Evolutionary conservation across 2,113 vertebrate genomes (phyloP).

Genomic region (Vidua chalybeata): DNA sequence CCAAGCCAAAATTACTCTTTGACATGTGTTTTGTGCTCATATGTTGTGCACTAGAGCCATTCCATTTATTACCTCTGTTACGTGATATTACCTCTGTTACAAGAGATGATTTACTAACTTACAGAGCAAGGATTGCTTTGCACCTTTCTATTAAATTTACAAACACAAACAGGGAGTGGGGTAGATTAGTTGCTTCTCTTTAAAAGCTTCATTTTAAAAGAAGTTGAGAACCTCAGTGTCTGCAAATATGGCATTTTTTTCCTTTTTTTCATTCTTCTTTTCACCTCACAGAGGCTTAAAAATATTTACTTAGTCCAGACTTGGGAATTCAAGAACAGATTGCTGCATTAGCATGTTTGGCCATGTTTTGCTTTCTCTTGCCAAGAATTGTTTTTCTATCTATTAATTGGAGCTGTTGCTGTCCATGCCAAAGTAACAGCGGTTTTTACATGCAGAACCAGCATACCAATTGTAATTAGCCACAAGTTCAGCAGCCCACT

Average conservation of each 20-base stretch:
- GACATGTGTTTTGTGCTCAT: background rate
- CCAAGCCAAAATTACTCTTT: background rate
- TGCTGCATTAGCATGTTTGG: constrained; percentile 16
- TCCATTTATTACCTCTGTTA: background rate
- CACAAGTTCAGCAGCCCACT: constrained; percentile 4
- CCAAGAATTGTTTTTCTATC: constrained; percentile 26
- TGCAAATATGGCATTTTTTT: background rate
- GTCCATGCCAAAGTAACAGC: constrained; percentile 31
- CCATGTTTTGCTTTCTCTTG: background rate
- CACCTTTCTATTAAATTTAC: background rate
- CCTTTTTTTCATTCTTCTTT: rapidly evolving
- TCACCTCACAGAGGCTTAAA: background rate
- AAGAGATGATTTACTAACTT: background rate
- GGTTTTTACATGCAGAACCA: constrained; percentile 44
- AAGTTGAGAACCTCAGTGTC: background rate
- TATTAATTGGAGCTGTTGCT: constrained; percentile 51
- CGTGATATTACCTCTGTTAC: background rate
- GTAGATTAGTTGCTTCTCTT: background rate
- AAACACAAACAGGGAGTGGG: background rate
- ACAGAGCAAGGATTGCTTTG: background rate
- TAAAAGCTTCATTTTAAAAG: background rate
- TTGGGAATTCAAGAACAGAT: constrained; percentile 35
- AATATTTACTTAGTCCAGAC: background rate
- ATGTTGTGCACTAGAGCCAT: background rate
- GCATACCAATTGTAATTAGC: constrained; percentile 32